These are phyloP conservation scores for Oryctes rhinoceros DNA, from an alignment of 1,140 invertebrate species.

Conservation along the genomic window DNA sequence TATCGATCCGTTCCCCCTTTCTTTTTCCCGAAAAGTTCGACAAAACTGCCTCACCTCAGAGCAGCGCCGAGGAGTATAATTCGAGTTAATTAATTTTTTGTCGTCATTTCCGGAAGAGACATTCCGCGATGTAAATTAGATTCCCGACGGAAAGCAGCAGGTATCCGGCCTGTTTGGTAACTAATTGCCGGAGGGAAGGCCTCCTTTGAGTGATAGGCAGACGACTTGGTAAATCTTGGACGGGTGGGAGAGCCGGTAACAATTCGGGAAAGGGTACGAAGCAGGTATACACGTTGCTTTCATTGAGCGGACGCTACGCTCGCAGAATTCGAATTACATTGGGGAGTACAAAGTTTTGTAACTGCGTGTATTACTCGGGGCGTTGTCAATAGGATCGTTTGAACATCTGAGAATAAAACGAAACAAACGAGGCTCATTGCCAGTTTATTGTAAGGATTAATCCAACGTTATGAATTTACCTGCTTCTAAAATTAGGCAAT, in stretches of 20 bases:
- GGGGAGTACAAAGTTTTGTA: neutral
- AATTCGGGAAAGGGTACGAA: neutral
- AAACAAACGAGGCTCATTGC: neutral
- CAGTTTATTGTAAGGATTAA: neutral
- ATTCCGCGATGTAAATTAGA: slow-evolving; percentile 37
- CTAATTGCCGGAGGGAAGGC: slow-evolving; percentile 32
- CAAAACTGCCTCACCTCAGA: slow-evolving; percentile 27
- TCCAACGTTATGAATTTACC: too few relatives aligned
- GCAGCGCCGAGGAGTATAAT: slow-evolving; percentile 19
- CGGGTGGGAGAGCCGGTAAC: neutral
- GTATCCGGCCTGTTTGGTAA: slow-evolving; percentile 32
- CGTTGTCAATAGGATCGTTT: slow-evolving; percentile 1
- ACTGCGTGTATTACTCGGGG: neutral
- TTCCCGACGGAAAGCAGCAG: slow-evolving; percentile 31
- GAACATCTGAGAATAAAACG: neutral
- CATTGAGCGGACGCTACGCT: neutral
- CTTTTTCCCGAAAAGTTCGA: neutral
- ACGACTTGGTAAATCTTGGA: slow-evolving; percentile 27
- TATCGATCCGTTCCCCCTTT: neutral
- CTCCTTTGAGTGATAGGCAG: slow-evolving; percentile 30
- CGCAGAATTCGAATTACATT: slow-evolving; percentile 5
- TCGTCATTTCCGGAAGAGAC: slow-evolving; percentile 33
- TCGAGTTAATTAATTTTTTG: slow-evolving; percentile 37
- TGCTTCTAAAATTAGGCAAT: neutral
- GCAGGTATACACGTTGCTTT: neutral